These are phyloP conservation scores for Meteorus sp. DNA, from an alignment of 1,140 invertebrate species.

Conservation along the genomic window DNA sequence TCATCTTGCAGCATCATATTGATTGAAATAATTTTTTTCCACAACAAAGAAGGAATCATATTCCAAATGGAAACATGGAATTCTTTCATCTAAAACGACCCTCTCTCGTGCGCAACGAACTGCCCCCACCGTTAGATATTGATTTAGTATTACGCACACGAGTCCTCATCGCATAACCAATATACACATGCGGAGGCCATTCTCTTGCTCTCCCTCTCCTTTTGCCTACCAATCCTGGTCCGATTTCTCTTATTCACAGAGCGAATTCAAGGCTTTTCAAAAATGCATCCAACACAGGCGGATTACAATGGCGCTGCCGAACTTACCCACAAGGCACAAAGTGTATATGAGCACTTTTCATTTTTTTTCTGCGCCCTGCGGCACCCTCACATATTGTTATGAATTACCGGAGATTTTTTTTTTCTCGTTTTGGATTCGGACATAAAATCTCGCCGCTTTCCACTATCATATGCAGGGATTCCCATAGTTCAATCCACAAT, in stretches of 20 bases:
- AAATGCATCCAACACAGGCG: constrained; percentile 33
- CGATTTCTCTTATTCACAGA: constrained; percentile 36
- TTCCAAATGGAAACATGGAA: not conserved
- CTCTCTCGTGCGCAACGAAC: constrained; percentile 33
- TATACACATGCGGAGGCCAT: constrained; percentile 24
- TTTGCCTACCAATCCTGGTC: constrained; percentile 23
- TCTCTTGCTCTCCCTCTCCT: too few species aligned
- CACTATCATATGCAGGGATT: too few species aligned
- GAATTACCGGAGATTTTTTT: constrained; percentile 2
- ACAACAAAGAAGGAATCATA: constrained; percentile 17
- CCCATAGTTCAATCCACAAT: too few species aligned
- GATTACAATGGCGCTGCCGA: constrained; percentile 12
- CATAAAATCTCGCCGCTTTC: too few species aligned
- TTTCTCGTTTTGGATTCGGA: not conserved
- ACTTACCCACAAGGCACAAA: not conserved
- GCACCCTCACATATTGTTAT: not conserved
- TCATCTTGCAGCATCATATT: not conserved
- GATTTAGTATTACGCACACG: constrained; percentile 54
- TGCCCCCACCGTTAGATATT: constrained; percentile 50
- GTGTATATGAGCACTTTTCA: constrained; percentile 8
- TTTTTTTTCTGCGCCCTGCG: not conserved
- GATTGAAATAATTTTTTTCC: constrained; percentile 1
- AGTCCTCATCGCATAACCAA: constrained; percentile 37
- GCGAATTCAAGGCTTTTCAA: constrained; percentile 36
- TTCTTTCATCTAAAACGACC: constrained; percentile 43